Evolutionary conservation across 2,888 invertebrate species (phyloP), one percentile per base, ranked within the genome.

Genomic region (Lithosia quadra): DNA sequence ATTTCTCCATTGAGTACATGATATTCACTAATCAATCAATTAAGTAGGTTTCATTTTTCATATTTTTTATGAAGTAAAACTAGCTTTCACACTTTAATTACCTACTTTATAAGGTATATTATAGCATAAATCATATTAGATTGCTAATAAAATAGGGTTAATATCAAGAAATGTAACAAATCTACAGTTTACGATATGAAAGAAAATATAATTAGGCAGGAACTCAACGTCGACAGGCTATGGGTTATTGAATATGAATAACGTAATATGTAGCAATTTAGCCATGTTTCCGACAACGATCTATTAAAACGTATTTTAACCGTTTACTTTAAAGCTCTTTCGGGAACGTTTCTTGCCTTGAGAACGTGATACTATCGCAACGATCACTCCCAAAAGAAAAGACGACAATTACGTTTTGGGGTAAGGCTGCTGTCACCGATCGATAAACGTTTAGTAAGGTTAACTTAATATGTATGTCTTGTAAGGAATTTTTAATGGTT

Each of bases 221-320:
- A 49, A n/a, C 49, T 49, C 49, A n/a, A 69, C 39, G 55, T 63
- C 28, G 53, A 28, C 55, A 33, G 53, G 34, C 58, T 55, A 58
- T 36, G n/a, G 65, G 65, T 53, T 55, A 65, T 8, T 53, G 49
- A n/a, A 56, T 34, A 62, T 53, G 49, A n/a, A 56, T 34, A 62
- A 62, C 65, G 36, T 69, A 34, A 28, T 28, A 28, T 28, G 5
- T 28, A 28, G 22, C 53, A 33, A 59, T 22, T 36, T 60, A 24
- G 28, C 49, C 33, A 9, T 59, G 60, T 59, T 70, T 64, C 67
- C 56, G 63, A 53, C 62, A 63, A 63, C 63, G 69, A 66, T 65
- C 63, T 53, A 69, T 69, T 11, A 57, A 36, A 34, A 57, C 34
- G 61, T 56, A 57, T 56, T 65, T 63, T 34, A 65, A 49, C 61